Evolutionary conservation across 2,797 vertebrate genomes (phyloP).

Genomic region (Poecile montanus): DNA sequence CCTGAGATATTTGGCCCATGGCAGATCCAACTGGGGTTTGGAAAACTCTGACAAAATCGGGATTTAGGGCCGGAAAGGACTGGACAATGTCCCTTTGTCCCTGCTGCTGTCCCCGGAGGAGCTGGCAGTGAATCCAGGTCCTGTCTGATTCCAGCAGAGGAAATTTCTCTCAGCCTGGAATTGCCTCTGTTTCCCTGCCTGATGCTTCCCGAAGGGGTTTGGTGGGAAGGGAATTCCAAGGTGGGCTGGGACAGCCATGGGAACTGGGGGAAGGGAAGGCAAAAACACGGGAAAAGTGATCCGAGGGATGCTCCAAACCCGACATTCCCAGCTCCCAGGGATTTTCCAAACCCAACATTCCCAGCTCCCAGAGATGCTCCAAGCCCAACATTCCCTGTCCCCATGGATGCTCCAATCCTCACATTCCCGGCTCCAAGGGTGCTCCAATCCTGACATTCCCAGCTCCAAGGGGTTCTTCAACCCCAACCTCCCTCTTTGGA

Average conservation of each 20-base stretch:
- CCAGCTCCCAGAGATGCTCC: neutral
- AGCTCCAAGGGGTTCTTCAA: neutral
- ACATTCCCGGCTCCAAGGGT: too few relatives aligned
- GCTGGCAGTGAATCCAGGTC: neutral
- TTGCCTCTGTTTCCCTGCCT: neutral
- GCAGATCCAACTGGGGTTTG: neutral
- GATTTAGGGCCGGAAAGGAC: neutral
- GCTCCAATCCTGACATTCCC: neutral
- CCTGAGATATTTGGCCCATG: rapidly evolving
- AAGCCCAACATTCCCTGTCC: too few relatives aligned
- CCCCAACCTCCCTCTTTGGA: rapidly evolving
- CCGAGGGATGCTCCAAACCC: rapidly evolving
- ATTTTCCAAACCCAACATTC: neutral
- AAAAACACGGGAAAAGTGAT: rapidly evolving
- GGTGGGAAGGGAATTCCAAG: neutral
- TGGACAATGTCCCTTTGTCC: neutral
- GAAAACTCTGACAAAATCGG: neutral
- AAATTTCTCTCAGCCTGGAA: neutral
- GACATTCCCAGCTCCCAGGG: rapidly evolving
- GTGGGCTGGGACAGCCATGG: rapidly evolving
- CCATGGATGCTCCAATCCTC: neutral
- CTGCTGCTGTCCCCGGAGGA: neutral
- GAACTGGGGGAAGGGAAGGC: neutral
- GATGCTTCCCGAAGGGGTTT: neutral
- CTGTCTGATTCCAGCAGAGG: neutral